Percentiles rank a stretch among this genome's conserved stretches.
These are phyloP conservation scores for Talpa occidentalis DNA, from an alignment of 2,113 vertebrate genomes.

Conservation along the genomic window DNA sequence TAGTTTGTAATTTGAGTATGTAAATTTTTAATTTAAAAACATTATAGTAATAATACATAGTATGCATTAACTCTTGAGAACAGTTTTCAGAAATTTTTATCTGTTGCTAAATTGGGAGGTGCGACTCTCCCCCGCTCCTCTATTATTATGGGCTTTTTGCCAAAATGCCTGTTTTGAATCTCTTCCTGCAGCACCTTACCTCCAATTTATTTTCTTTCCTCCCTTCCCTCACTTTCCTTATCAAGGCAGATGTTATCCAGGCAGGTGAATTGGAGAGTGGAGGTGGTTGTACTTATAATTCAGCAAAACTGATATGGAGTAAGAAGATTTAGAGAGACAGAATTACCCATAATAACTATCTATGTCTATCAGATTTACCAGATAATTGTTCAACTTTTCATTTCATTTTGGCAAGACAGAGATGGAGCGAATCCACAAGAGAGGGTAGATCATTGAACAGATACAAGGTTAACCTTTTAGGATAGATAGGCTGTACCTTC, in stretches of 20 bases:
- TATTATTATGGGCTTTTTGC: constrained; percentile 15
- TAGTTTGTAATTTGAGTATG: not conserved
- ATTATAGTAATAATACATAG: not conserved
- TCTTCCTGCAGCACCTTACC: not conserved
- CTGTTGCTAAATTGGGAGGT: not conserved
- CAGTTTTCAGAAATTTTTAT: constrained; percentile 35
- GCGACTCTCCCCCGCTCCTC: not conserved
- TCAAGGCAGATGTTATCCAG: constrained; percentile 61
- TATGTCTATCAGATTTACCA: constrained; percentile 51
- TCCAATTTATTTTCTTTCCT: constrained; percentile 54
- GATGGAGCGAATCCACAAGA: not conserved
- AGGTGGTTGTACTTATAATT: constrained; percentile 42
- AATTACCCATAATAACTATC: constrained; percentile 39
- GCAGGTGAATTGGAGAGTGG: constrained; percentile 26
- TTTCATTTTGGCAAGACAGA: constrained; percentile 56
- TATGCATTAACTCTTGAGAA: not conserved
- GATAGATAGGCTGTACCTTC: not conserved
- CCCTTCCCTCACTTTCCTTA: constrained; percentile 19
- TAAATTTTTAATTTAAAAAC: constrained; percentile 40
- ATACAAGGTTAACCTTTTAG: constrained; percentile 41
- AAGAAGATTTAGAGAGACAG: constrained; percentile 47
- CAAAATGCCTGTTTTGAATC: constrained; percentile 38
- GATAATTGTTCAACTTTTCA: constrained; percentile 64
- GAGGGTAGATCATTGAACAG: not conserved
- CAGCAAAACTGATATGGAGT: constrained; percentile 3